Evolutionary conservation across 2,888 invertebrate genomes (phyloP).

Genomic region (Torymus tubicola): DNA sequence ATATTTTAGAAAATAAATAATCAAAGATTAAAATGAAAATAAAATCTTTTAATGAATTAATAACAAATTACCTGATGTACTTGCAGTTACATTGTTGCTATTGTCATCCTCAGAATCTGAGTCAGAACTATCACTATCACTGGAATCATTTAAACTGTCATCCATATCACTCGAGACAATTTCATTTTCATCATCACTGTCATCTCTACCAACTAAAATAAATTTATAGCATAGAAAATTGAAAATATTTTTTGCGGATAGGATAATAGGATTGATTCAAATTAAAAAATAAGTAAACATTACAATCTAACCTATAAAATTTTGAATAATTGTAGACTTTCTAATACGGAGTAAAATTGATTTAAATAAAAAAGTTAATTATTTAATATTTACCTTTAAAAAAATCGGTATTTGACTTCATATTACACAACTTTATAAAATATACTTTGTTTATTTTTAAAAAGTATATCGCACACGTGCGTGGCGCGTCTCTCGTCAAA

Average conservation of each 20-base stretch:
- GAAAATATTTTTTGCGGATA: not conserved
- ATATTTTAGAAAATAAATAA: too few species aligned
- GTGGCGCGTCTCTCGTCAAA: not conserved
- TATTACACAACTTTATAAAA: constrained; percentile 2
- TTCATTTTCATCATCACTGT: constrained; percentile 47
- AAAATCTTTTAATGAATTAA: too few species aligned
- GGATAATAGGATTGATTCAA: too few species aligned
- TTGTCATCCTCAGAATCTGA: constrained; percentile 42
- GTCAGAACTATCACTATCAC: constrained; percentile 37
- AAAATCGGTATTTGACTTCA: constrained; percentile 40
- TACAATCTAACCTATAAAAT: constrained; percentile 10
- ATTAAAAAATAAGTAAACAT: not conserved
- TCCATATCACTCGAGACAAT: constrained; percentile 26
- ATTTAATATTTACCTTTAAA: constrained; percentile 41
- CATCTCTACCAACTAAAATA: constrained; percentile 43
- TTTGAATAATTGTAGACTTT: not conserved
- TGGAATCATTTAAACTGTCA: constrained; percentile 28
- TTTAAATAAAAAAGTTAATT: not conserved
- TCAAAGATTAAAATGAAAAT: too few species aligned
- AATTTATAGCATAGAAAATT: not conserved
- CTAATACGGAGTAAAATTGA: not conserved
- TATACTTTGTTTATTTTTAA: constrained; percentile 16
- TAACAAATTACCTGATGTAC: constrained; percentile 43
- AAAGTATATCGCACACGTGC: not conserved
- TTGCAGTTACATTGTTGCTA: constrained; percentile 12